Conservation (phyloP, 2,888 invertebrate genomes). For the Chironomus riparius region DNA sequence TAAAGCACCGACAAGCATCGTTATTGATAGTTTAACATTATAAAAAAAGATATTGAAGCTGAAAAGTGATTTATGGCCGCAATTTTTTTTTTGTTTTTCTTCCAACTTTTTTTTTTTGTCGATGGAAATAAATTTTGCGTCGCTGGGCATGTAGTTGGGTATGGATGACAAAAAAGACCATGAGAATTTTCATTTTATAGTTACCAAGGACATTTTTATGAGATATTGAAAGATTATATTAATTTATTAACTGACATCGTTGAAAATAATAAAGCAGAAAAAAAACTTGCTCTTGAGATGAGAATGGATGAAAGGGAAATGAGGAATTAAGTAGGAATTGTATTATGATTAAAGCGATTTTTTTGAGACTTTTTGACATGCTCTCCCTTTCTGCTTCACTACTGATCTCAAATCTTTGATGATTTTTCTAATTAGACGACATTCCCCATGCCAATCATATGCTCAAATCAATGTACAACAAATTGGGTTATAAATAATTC, state of each 20-base stretch:
- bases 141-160: not conserved
- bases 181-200: not conserved
- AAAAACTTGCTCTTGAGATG: not conserved
- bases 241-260: not conserved
- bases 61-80: slow-evolving; percentile 22
- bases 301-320: not conserved
- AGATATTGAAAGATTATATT: not conserved
- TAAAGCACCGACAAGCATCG: slow-evolving; percentile 14
- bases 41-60: slow-evolving; percentile 24
- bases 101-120: slow-evolving; percentile 10
- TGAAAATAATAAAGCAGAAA: no score
- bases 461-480: no score
- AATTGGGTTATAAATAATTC: no score
- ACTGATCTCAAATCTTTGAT: no score
- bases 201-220: not conserved
- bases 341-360: no score
- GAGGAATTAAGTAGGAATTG: not conserved
- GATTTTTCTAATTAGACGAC: no score
- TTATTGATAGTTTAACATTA: slow-evolving; percentile 24
- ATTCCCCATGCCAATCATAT: no score
- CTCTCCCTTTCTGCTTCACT: no score
- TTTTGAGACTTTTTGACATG: no score
- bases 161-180: not conserved
- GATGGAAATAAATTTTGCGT: not conserved
- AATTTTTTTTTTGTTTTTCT: slow-evolving; percentile 2